Percentiles rank a stretch among this genome's conserved stretches.
These are phyloP conservation scores for Cantharis lateralis DNA, from an alignment of 2,888 invertebrate genomes.

Conservation along the genomic window DNA sequence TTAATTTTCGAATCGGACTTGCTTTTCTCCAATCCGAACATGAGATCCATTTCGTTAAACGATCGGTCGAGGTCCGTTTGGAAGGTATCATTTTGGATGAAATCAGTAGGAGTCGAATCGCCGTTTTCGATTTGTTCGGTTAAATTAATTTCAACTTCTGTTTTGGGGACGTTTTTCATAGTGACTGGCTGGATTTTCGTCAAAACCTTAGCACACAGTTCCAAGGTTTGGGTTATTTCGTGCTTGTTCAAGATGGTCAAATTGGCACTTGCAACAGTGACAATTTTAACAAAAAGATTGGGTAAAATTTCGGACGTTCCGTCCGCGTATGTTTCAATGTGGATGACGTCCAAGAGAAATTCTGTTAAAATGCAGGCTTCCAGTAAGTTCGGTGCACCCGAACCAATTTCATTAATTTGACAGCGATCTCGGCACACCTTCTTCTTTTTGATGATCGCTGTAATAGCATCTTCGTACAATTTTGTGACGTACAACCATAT, in stretches of 20 bases:
- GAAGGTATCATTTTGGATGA: background rate
- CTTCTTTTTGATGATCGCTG: constrained; percentile 43
- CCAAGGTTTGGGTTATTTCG: constrained; percentile 69
- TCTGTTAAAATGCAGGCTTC: constrained; percentile 76
- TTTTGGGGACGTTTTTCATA: constrained; percentile 41
- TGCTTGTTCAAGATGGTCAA: constrained; percentile 61
- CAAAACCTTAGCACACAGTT: constrained; percentile 73
- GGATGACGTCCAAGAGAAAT: constrained; percentile 76
- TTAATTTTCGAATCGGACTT: constrained; percentile 69
- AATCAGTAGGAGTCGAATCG: background rate
- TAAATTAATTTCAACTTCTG: constrained; percentile 9
- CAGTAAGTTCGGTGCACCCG: constrained; percentile 65
- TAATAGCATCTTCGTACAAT: constrained; percentile 61
- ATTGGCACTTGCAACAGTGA: constrained; percentile 63
- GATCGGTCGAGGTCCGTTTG: constrained; percentile 21
- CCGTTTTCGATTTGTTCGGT: background rate
- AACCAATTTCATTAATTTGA: constrained; percentile 61
- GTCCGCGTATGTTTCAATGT: constrained; percentile 75
- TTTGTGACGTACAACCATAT: constrained; percentile 81
- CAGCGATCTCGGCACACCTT: constrained; percentile 43
- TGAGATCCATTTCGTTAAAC: constrained; percentile 29
- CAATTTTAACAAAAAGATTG: constrained; percentile 71
- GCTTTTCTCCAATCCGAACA: constrained; percentile 62
- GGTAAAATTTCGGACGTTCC: constrained; percentile 79
- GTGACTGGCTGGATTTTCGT: constrained; percentile 74